These are phyloP conservation scores for Zonotrichia albicollis DNA, from an alignment of 2,797 vertebrate species.

Conservation along the genomic window DNA sequence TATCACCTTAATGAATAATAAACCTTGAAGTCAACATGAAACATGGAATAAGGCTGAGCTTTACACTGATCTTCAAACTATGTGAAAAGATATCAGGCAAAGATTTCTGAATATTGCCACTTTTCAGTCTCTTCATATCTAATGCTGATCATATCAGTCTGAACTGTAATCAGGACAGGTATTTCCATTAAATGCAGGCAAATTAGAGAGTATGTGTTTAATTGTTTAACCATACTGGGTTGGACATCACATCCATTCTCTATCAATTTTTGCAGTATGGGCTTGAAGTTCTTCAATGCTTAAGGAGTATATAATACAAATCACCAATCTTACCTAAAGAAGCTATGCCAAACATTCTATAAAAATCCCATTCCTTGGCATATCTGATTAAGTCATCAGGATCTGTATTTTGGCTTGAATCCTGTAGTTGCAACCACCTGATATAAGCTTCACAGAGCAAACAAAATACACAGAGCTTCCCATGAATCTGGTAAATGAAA, in stretches of 20 bases:
- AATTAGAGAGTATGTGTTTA: background rate
- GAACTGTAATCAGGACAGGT: background rate
- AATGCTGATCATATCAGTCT: background rate
- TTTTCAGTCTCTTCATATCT: background rate
- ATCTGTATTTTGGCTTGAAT: conserved; percentile 83
- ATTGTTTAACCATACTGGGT: background rate
- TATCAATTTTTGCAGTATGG: background rate
- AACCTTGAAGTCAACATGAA: background rate
- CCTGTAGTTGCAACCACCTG: conserved; percentile 89
- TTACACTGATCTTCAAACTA: background rate
- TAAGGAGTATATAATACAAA: background rate
- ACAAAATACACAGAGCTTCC: conserved; percentile 93
- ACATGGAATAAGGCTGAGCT: background rate
- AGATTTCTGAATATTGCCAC: background rate
- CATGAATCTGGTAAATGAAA: conserved; percentile 87
- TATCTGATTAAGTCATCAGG: conserved; percentile 96
- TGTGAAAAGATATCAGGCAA: background rate
- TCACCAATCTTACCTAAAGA: conserved; percentile 82
- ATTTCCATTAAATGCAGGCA: background rate
- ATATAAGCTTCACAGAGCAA: conserved; percentile 95
- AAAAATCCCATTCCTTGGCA: conserved; percentile 98
- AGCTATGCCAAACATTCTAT: conserved; percentile 90
- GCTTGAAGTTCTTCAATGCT: background rate
- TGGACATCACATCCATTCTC: background rate
- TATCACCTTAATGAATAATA: background rate